phyloP scores from a whole-genome alignment of 1,140 invertebrate species.

The Zaprionus vittiger region DNA sequence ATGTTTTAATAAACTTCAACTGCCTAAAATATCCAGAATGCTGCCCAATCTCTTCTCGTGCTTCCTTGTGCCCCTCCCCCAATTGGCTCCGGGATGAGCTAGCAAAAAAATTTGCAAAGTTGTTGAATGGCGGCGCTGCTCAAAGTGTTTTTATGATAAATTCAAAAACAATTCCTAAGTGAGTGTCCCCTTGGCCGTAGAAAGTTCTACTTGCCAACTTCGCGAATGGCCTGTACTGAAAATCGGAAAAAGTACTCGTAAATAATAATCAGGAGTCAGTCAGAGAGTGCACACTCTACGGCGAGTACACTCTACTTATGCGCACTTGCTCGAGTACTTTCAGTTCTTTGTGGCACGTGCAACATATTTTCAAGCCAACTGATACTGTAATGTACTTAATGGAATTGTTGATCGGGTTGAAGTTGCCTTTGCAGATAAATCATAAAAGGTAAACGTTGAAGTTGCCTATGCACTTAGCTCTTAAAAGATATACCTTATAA shows the following conservation, averaged over 20 bases:
- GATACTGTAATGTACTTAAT: too few relatives aligned
- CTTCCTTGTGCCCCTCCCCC: constrained; percentile 15
- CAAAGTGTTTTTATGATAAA: constrained; percentile 63
- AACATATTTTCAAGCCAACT: not conserved
- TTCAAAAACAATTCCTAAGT: constrained; percentile 73
- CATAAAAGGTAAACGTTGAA: too few relatives aligned
- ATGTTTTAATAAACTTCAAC: constrained; percentile 72
- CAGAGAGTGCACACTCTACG: not conserved
- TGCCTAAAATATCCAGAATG: constrained; percentile 40
- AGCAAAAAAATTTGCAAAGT: constrained; percentile 58
- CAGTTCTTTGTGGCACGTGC: constrained; percentile 12
- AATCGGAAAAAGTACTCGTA: constrained; percentile 69
- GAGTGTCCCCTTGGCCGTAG: constrained; percentile 20
- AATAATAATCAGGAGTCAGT: constrained; percentile 67
- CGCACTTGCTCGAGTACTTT: constrained; percentile 15
- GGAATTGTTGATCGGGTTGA: not conserved
- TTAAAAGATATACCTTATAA: too few relatives aligned
- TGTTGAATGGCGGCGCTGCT: constrained; percentile 54
- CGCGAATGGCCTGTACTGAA: constrained; percentile 33
- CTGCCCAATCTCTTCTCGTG: not conserved
- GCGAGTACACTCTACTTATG: not conserved
- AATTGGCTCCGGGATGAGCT: constrained; percentile 37
- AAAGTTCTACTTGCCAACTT: constrained; percentile 59
- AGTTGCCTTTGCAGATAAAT: not conserved
- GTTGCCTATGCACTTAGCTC: too few relatives aligned